Conservation (phyloP, 2,113 vertebrate genomes). For the Lamprotornis superbus region DNA sequence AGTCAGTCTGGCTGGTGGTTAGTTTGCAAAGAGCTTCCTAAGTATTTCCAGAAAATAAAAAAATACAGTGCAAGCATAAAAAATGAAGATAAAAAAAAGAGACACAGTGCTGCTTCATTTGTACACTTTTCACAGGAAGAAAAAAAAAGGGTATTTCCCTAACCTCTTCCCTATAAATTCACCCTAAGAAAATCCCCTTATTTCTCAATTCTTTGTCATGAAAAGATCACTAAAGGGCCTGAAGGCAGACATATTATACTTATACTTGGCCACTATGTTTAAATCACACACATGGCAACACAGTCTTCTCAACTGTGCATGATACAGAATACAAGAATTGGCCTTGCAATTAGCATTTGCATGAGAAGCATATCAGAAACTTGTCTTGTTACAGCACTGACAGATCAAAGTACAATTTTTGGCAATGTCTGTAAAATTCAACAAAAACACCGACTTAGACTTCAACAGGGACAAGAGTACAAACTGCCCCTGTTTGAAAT, state of each 20-base stretch:
- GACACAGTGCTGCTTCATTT: background rate
- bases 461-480: background rate
- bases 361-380: slow-evolving; percentile 11
- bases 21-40: background rate
- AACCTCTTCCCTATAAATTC: background rate
- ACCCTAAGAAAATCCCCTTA: background rate
- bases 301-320: background rate
- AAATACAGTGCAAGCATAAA: background rate
- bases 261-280: background rate
- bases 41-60: background rate
- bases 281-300: background rate
- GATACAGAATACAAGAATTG: background rate
- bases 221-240: background rate
- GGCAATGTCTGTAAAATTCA: slow-evolving; percentile 1
- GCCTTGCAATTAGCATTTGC: background rate
- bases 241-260: background rate
- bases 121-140: background rate
- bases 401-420: slow-evolving; percentile 14
- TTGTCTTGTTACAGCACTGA: background rate
- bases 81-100: background rate
- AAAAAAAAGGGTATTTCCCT: background rate
- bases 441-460: background rate
- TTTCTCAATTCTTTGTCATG: background rate
- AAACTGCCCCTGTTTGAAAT: background rate
- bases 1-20: background rate